These are phyloP conservation scores for Dione juno DNA, from an alignment of 2,888 invertebrate genomes.

Conservation along the genomic window DNA sequence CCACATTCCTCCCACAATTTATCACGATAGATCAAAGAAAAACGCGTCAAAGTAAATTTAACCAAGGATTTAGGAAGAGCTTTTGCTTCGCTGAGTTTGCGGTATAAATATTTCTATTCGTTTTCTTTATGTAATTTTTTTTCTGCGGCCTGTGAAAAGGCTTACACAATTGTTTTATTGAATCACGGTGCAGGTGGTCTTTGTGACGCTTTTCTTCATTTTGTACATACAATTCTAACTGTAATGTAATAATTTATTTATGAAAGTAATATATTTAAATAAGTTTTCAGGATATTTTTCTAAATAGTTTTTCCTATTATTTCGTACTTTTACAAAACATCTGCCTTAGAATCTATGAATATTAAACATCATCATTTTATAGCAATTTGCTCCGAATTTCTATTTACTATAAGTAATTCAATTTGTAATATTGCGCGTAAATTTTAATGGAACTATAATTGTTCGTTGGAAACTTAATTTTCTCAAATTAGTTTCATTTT, in stretches of 20 bases:
- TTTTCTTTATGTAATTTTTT: conserved; percentile 18
- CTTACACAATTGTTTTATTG: conserved; percentile 27
- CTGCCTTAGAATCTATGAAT: conserved; percentile 14
- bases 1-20: conserved; percentile 6
- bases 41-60: conserved; percentile 27
- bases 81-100: conserved; percentile 15
- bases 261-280: background rate
- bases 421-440: conserved; percentile 1
- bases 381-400: conserved; percentile 7
- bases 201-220: background rate
- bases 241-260: no score
- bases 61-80: conserved; percentile 19
- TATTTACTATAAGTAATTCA: conserved; percentile 13
- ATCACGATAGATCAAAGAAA: conserved; percentile 32
- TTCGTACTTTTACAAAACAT: background rate
- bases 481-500: conserved; percentile 6
- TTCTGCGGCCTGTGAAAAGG: background rate
- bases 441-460: conserved; percentile 5
- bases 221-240: no score
- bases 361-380: background rate
- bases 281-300: no score
- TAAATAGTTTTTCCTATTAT: background rate
- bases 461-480: conserved; percentile 8
- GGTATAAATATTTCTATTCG: conserved; percentile 23
- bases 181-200: conserved; percentile 7